Evolutionary conservation across 2,797 vertebrate genomes (phyloP).

Genomic region (Tamandua tetradactyla): DNA sequence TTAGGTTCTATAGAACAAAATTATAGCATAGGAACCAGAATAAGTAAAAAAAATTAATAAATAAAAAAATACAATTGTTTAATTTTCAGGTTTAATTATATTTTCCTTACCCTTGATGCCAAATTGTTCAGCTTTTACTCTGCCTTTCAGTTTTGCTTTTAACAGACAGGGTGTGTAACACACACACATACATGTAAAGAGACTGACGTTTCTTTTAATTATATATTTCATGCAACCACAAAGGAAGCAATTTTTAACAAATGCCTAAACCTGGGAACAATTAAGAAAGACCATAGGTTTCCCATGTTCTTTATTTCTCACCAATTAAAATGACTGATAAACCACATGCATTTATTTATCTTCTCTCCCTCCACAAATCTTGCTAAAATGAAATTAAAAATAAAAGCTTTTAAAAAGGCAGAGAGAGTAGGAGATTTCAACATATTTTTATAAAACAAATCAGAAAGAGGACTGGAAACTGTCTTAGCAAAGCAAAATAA

Average conservation of each 20-base stretch:
- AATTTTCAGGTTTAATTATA: neutral
- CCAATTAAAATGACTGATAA: neutral
- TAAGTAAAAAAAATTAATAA: no score
- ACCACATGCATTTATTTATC: constrained; percentile 11
- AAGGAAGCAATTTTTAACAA: constrained; percentile 44
- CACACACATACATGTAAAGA: neutral
- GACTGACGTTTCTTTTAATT: constrained; percentile 43
- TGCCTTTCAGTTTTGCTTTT: constrained; percentile 18
- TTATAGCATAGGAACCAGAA: neutral
- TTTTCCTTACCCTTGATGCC: neutral
- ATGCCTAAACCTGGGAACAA: neutral
- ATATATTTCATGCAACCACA: constrained; percentile 20
- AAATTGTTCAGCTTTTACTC: neutral
- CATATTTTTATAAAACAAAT: neutral
- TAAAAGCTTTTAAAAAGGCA: neutral
- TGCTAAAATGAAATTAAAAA: neutral
- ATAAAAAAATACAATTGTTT: constrained; percentile 6
- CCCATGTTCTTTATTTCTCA: neutral
- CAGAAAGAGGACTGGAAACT: neutral
- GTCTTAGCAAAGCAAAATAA: neutral
- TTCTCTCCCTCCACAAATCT: constrained; percentile 19
- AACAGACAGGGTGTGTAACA: neutral
- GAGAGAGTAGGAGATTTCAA: neutral
- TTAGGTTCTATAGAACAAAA: neutral
- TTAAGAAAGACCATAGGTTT: neutral